Conservation (phyloP, 2,888 invertebrate genomes). For the Chirona hameri region DNA sequence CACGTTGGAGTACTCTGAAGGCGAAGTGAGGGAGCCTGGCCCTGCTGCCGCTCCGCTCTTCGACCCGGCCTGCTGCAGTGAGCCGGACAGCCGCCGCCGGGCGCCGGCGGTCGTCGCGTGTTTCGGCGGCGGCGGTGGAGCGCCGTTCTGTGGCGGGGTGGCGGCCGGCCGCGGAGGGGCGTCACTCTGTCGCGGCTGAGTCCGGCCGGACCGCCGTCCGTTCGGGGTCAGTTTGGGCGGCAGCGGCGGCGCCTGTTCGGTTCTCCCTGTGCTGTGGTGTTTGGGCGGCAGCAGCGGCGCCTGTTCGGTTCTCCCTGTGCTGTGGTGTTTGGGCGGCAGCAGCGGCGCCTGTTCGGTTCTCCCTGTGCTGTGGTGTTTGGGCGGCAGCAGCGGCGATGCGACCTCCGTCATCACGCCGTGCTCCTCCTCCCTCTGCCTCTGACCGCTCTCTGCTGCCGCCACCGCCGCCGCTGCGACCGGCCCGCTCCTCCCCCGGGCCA, state of each 20-base stretch:
- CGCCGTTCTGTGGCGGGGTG: not conserved
- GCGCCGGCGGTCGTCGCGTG: not conserved
- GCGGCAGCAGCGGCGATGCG: no score
- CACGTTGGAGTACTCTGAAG: not conserved
- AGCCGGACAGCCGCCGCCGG: not conserved
- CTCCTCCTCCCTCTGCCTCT: not conserved
- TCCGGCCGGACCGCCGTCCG: no score
- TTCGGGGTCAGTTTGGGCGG: not conserved
- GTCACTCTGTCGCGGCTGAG: not conserved
- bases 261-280: no score
- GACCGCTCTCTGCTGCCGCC: not conserved
- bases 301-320: no score
- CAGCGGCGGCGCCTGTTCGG: not conserved
- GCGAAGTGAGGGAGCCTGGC: not conserved
- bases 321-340: not conserved
- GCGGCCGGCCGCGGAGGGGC: not conserved
- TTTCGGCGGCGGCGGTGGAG: not conserved
- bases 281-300: not conserved
- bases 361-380: no score
- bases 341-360: no score
- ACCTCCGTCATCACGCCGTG: not conserved
- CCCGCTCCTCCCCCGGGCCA: not conserved
- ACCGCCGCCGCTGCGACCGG: not conserved
- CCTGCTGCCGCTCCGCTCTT: not conserved
- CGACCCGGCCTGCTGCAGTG: not conserved